Evolutionary conservation across 37 sponge, comb jelly and placozoan species (phyloP), one percentile per base, ranked within the genome.

Genomic region (Tethya wilhelma): DNA sequence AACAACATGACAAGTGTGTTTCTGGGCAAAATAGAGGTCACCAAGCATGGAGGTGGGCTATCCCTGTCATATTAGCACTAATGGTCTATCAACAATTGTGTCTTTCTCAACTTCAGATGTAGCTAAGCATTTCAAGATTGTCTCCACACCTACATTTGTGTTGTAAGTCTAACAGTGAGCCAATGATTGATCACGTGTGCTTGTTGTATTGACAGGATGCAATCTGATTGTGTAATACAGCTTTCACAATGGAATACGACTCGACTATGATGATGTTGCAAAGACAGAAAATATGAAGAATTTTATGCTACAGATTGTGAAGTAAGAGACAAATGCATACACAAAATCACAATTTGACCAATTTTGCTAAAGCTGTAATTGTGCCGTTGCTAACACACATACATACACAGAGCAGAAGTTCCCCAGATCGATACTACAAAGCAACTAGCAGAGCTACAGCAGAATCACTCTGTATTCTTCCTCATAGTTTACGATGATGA

Each of bases 11-110:
- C 77, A 20, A 77, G 63, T 1, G 4, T 87, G 19, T 65, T 43
- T 14, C 28, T 81, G 0, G 88, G 88, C 22, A 79, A 87, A 60
- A 68, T 87, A 11, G 88, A 87, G 59, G 59, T 87, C 72, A 69
- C 76, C 11, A 81, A 69, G 59, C 66, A 87, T 68, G 14, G 46
- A 38, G 88, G 88, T 87, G 44, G 14, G 9, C 14, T 49, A 49
- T 14, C 14, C 53, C 9, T 14, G 53, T 19, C 53, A 14, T 19
- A 9, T 14, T 14, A 49, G 9, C 14, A 49, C 53, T 14, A 49
- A 49, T 49, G 9, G 14, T 14, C 14, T 14, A 49, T 14, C 53
- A 19, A 49, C 53, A 49, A 19, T 9, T 49, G 14, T 14, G 53
- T n/a, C n/a, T n/a, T n/a, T n/a, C n/a, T n/a, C n/a, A n/a, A n/a